Conservation (phyloP, 2,113 vertebrate genomes). For the Xiphophorus couchianus region DNA sequence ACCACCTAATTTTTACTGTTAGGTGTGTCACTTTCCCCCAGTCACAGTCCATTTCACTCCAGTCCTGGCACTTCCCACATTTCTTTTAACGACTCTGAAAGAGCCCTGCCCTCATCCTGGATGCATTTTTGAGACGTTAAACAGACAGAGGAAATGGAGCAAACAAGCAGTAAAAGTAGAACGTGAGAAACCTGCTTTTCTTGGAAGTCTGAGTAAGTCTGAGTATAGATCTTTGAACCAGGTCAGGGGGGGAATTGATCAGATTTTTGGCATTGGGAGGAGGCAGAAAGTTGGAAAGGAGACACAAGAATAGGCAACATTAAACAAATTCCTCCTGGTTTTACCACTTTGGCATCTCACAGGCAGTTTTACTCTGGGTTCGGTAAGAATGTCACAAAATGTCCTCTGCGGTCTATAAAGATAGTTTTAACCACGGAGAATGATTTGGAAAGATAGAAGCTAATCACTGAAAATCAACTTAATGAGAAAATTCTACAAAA, state of each 20-base stretch:
- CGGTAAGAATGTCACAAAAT: background rate
- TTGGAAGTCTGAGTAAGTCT: slow-evolving; percentile 6
- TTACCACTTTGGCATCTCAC: too few relatives aligned
- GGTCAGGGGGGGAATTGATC: background rate
- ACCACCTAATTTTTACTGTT: slow-evolving; percentile 48
- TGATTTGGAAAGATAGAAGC: background rate
- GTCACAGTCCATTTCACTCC: slow-evolving; percentile 31
- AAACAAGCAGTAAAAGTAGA: slow-evolving; percentile 34
- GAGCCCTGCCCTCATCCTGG: background rate
- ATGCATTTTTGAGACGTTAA: slow-evolving; percentile 30
- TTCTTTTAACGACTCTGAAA: background rate
- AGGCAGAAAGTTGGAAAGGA: background rate
- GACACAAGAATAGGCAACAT: too few relatives aligned
- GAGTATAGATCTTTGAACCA: slow-evolving; percentile 37
- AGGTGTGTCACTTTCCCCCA: slow-evolving; percentile 61
- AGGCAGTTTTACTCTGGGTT: background rate
- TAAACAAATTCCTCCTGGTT: too few relatives aligned
- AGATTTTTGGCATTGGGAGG: background rate
- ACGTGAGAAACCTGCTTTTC: slow-evolving; percentile 23
- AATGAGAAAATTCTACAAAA: background rate
- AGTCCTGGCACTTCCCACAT: slow-evolving; percentile 22
- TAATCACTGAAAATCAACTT: background rate
- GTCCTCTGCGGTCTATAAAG: too few relatives aligned
- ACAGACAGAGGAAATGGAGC: slow-evolving; percentile 37
- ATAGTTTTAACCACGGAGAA: too few relatives aligned